These are phyloP conservation scores for Melitaea athalia DNA, from an alignment of 2,888 invertebrate species.

Conservation along the genomic window DNA sequence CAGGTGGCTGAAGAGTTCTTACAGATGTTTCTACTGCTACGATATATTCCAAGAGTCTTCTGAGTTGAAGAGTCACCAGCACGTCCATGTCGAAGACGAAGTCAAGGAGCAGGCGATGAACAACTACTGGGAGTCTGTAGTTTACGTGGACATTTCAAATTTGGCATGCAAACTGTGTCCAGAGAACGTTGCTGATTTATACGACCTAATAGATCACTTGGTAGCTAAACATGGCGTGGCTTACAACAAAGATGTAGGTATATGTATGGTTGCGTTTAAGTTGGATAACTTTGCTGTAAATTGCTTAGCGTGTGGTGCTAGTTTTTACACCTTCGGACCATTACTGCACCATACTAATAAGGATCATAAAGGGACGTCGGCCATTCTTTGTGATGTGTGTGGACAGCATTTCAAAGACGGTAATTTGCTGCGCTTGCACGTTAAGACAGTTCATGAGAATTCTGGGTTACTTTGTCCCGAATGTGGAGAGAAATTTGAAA, in stretches of 20 bases:
- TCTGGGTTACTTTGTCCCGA: conserved; percentile 64
- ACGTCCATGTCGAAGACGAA: conserved; percentile 54
- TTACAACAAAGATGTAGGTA: conserved; percentile 70
- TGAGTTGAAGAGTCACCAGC: conserved; percentile 66
- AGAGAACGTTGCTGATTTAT: conserved; percentile 58
- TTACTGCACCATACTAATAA: conserved; percentile 72
- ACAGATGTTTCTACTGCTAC: conserved; percentile 76
- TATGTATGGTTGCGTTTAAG: conserved; percentile 71
- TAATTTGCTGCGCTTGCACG: conserved; percentile 59
- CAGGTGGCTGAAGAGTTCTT: conserved; percentile 74
- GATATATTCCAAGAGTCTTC: conserved; percentile 72
- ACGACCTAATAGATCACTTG: conserved; percentile 69
- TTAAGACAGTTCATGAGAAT: conserved; percentile 69
- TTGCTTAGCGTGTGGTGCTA: conserved; percentile 65
- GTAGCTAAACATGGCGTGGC: conserved; percentile 56
- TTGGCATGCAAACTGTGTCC: conserved; percentile 65
- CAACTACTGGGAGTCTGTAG: conserved; percentile 73
- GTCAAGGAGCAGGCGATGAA: conserved; percentile 66
- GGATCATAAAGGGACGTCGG: conserved; percentile 71
- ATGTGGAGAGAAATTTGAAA: conserved; percentile 75
- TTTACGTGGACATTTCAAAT: conserved; percentile 67
- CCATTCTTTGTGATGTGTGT: conserved; percentile 70
- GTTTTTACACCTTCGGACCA: conserved; percentile 71
- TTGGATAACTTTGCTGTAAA: conserved; percentile 64
- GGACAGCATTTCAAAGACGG: conserved; percentile 73